phyloP scores from a whole-genome alignment of 2,888 invertebrate species.

The Aphrophora alni region DNA sequence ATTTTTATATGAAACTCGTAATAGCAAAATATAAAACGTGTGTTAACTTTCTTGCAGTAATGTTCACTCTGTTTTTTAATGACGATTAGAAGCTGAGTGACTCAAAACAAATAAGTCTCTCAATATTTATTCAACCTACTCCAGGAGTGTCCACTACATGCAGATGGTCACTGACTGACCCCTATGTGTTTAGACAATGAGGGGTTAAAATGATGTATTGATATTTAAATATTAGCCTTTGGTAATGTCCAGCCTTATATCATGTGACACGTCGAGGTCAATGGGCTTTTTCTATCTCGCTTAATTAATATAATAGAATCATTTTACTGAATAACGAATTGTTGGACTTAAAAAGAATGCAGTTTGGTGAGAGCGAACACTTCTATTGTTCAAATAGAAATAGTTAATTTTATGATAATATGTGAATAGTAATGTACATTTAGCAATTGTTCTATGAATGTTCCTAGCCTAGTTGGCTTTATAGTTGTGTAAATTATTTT shows the following conservation, averaged over 20 bases:
- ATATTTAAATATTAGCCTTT: conserved; percentile 30
- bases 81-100: background rate
- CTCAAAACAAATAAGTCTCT: background rate
- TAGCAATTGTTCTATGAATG: too few relatives aligned
- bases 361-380: background rate
- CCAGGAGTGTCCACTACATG: background rate
- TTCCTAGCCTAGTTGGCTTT: too few relatives aligned
- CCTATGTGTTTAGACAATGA: background rate
- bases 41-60: too few relatives aligned
- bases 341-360: background rate
- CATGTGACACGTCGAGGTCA: background rate
- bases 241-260: conserved; percentile 10
- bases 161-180: background rate
- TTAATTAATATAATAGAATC: background rate
- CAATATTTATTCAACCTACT: background rate
- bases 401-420: too few relatives aligned
- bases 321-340: background rate
- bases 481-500: too few relatives aligned
- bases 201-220: conserved; percentile 15
- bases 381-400: background rate
- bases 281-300: background rate
- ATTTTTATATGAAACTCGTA: too few relatives aligned
- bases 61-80: too few relatives aligned
- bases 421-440: too few relatives aligned
- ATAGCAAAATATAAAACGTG: too few relatives aligned